Base-by-base conservation (phyloP, 2,113 vertebrate species). In the Heterotilapia buettikoferi region DNA sequence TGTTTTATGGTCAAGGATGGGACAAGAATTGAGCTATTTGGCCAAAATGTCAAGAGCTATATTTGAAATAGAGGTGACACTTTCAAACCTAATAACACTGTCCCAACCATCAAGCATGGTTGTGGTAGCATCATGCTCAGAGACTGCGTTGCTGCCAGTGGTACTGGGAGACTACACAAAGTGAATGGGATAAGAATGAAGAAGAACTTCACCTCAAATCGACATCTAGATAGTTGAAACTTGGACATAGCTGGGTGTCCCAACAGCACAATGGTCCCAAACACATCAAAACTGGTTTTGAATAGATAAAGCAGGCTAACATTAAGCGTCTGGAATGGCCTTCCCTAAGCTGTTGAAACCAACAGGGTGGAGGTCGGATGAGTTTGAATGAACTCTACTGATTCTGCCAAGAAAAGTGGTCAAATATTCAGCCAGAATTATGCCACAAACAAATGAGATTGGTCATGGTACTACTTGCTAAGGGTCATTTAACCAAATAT, bases 261-360 rank as follows among this genome's bases (percentile, higher is more conserved):
- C 61, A 13, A 66, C 0, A 8, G 6, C 19, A 66, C 33, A 66
- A 38, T 66, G 33, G 6, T 38, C 6, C 33, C 61, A 66, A 66
- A 66, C 61, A 66, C 61, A 66, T 66, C 33, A 66, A 66, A 66
- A 38, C 33, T 13, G 33, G 10, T 5, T 66, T 66, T 66, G 19
- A 66, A 66, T 66, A 0, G 61, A 21, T 66, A 66, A 38, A 66
- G 0, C 61, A 38, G 61, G 61, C 19, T 66, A 21, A 38, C 61
- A 66, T 21, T 66, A 66, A 66, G 33, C 0, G 1, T 3, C 19
- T 21, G 19, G 33, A 21, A 21, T 0, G 6, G 33, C 6, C 0
- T 66, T 21, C 19, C 33, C 33, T 21, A 68, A 68, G 61, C 19
- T 66, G 31, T 38, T 66, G 31, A 36, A 66, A 38, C 33, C 10